Evolutionary conservation across 2,113 vertebrate genomes (phyloP), one percentile per base, ranked within the genome.

Genomic region (Paratilapia polleni): DNA sequence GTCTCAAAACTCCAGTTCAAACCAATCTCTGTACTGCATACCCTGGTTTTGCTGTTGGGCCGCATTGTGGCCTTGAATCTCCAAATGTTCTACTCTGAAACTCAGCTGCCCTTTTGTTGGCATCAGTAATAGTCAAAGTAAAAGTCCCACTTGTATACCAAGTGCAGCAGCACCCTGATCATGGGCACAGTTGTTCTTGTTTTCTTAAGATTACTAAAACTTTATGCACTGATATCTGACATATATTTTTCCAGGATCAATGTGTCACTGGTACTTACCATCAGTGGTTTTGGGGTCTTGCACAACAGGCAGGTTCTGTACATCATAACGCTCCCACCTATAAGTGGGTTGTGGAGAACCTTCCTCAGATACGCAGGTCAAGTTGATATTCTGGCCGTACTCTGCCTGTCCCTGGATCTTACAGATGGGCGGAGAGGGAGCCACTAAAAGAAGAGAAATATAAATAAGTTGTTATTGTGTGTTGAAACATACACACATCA

Each of bases 301-400:
- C 0, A 0, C 0, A 1, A 93, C 93, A 28, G 83, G 92, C 1
- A 61, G 4, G 41, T 97, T 96, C 11, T 3, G 74, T 20, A 90
- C 8, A 0, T 81, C 76, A 36, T 86, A 95, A 63, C 89, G 94
- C 43, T 94, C 38, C 98, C 98, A 99, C 7, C 85, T 92, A 49
- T 99, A 99, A 1, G 7, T 54, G 1, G 98, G 98, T 0, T 17
- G 0, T 0, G 98, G 98, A 7, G 96, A 98, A 28, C 97, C 98
- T 84, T 98, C 97, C 0, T 77, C 82, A 1, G 98, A 99, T 2
- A 1, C 0, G n/a, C 98, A 99, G 7, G 95, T 98, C 79, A 99
- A 90, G 52, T 93, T 95, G 89, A 99, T 96, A 89, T 97, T 79
- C 49, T 96, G 93, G 34, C 95, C 97, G 0, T 96, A 97, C 83